Conservation (phyloP, 2,113 vertebrate genomes). For the Larimichthys crocea region DNA sequence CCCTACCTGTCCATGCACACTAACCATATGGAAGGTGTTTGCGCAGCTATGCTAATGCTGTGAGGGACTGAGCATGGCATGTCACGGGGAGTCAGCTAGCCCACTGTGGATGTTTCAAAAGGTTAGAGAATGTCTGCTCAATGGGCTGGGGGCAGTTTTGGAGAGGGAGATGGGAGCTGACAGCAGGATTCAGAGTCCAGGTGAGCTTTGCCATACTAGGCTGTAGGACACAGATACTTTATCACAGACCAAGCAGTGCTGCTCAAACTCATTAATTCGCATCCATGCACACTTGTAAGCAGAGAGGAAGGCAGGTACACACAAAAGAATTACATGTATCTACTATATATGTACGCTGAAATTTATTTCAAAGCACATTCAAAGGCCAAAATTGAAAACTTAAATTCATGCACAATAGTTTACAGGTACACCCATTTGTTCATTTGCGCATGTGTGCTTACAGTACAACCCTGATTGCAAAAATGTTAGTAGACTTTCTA, state of each 20-base stretch:
- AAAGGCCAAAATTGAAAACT: conserved; percentile 53
- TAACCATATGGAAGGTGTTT: conserved; percentile 62
- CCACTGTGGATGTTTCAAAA: conserved; percentile 68
- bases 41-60: conserved; percentile 71
- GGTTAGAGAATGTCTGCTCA: conserved; percentile 70
- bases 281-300: conserved; percentile 39
- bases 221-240: conserved; percentile 69
- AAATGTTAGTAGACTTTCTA: no score
- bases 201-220: conserved; percentile 73
- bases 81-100: conserved; percentile 74
- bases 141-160: conserved; percentile 53
- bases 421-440: background rate
- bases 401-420: background rate
- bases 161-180: conserved; percentile 75
- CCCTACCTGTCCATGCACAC: conserved; percentile 22
- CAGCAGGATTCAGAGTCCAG: conserved; percentile 73
- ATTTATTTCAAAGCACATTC: conserved; percentile 24
- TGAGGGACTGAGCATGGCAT: conserved; percentile 56
- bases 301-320: conserved; percentile 20
- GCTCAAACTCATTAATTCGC: conserved; percentile 62
- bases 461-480: background rate
- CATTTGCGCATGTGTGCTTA: background rate
- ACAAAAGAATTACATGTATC: conserved; percentile 17
- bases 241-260: conserved; percentile 50
- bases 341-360: conserved; percentile 13